Evolutionary conservation across 2,113 vertebrate genomes (phyloP), one percentile per base, ranked within the genome.

Genomic region (Halichoerus grypus): DNA sequence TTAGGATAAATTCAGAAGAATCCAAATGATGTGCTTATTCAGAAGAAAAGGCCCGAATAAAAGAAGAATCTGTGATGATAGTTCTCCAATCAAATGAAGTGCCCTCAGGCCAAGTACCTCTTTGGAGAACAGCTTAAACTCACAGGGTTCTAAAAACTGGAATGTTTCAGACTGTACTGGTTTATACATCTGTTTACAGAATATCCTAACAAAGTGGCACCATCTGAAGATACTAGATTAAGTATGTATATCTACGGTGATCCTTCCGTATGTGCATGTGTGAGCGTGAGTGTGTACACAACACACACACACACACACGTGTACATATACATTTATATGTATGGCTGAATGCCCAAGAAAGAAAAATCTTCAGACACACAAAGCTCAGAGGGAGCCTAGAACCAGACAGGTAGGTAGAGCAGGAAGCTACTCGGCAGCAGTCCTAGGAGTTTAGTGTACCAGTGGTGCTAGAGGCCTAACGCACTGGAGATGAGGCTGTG

Each of bases 1-100:
- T 72, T 89, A 53, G 67, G 79, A 88, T 86, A 88, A 91, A 88
- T 80, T 80, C 69, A 74, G 22, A 65, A 88, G 90, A 87, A 87
- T 61, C 61, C 33, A 88, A 93, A 91, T 69, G 61, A 90, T 74
- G 26, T 36, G 7, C 42, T 89, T 80, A 90, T 92, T 76, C n/a
- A 74, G 59, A 93, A 82, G 46, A 90, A 93, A 79, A 91, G 81
- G 46, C 26, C 67, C 18, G 26, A 57, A 46, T 33, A 91, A 74
- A 79, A 95, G 42, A 74, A 31, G 65, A 95, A 71, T 51, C 53
- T 55, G 61, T 91, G 39, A 24, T 69, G 28, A 63, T 46, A n/a
- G 36, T n/a, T 77, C 33, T 49, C 59, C 31, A 81, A 82, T 42
- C 21, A 33, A 61, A n/a, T 39, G 36, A 92, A 74, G 84, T 86